phyloP scores from a whole-genome alignment of 2,113 vertebrate species.

The Ailuropoda melanoleuca region DNA sequence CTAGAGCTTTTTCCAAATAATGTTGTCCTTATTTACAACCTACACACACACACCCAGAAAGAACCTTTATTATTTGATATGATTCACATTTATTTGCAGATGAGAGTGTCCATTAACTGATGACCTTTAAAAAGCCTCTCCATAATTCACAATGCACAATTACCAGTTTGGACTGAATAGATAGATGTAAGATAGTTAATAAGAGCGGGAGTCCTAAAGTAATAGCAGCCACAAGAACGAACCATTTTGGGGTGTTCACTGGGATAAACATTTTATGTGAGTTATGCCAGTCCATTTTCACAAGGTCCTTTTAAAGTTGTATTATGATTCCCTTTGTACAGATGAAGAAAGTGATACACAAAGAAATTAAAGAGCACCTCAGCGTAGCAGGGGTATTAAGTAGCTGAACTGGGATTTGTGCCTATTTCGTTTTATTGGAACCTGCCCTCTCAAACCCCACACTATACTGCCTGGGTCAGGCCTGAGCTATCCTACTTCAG shows the following conservation, averaged over 20 bases:
- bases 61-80: not conserved
- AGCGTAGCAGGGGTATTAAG: not conserved
- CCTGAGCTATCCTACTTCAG: not conserved
- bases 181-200: not conserved
- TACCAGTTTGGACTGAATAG: not conserved
- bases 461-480: not conserved
- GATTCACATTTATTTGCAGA: not conserved
- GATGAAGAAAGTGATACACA: not conserved
- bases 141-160: not conserved
- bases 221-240: not conserved
- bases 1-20: not conserved
- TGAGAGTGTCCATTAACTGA: not conserved
- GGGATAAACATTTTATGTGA: not conserved
- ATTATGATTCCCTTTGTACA: not conserved
- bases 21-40: not conserved
- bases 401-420: not conserved
- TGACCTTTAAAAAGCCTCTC: not conserved
- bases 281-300: not conserved
- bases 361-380: not conserved
- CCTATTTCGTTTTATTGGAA: not conserved
- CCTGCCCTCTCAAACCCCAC: not conserved
- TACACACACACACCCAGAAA: not conserved
- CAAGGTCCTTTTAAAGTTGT: not conserved
- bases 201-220: not conserved
- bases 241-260: not conserved